Evolutionary conservation across 2,888 invertebrate genomes (phyloP).

Genomic region (Galeruca laticollis): DNA sequence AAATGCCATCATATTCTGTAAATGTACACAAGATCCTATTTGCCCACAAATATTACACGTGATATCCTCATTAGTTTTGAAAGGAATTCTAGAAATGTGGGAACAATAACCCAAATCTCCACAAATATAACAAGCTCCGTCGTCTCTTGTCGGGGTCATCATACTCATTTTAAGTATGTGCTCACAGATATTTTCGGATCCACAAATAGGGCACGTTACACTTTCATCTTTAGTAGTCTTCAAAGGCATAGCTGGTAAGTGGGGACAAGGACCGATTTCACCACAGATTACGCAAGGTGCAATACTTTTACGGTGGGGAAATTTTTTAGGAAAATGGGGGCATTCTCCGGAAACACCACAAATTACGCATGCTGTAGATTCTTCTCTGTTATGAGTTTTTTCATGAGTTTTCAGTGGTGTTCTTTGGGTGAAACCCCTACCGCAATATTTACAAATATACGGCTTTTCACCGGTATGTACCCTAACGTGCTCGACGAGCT

Average conservation of each 20-base stretch:
- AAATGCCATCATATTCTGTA: slow-evolving; percentile 35
- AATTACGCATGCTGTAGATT: slow-evolving; percentile 68
- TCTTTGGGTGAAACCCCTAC: slow-evolving; percentile 68
- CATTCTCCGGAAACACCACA: slow-evolving; percentile 49
- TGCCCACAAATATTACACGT: slow-evolving; percentile 38
- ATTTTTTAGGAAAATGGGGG: slow-evolving; percentile 19
- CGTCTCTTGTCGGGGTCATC: slow-evolving; percentile 37
- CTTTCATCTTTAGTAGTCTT: slow-evolving; percentile 20
- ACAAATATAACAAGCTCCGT: slow-evolving; percentile 34
- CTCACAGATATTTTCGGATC: slow-evolving; percentile 34
- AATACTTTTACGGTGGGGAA: slow-evolving; percentile 14
- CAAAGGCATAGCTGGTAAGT: slow-evolving; percentile 25
- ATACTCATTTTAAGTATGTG: slow-evolving; percentile 41
- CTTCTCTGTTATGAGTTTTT: slow-evolving; percentile 73
- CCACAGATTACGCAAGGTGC: slow-evolving; percentile 30
- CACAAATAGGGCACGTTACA: slow-evolving; percentile 34
- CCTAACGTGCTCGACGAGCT: slow-evolving; percentile 61
- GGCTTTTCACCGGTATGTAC: slow-evolving; percentile 63
- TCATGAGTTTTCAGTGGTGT: slow-evolving; percentile 73
- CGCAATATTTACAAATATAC: slow-evolving; percentile 59
- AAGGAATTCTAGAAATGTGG: slow-evolving; percentile 22
- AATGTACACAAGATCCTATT: slow-evolving; percentile 31
- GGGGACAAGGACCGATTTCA: slow-evolving; percentile 31
- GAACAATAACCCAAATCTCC: slow-evolving; percentile 37
- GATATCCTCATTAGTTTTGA: slow-evolving; percentile 28